These are phyloP conservation scores for Anniella stebbinsi DNA, from an alignment of 2,797 vertebrate species.

Conservation along the genomic window DNA sequence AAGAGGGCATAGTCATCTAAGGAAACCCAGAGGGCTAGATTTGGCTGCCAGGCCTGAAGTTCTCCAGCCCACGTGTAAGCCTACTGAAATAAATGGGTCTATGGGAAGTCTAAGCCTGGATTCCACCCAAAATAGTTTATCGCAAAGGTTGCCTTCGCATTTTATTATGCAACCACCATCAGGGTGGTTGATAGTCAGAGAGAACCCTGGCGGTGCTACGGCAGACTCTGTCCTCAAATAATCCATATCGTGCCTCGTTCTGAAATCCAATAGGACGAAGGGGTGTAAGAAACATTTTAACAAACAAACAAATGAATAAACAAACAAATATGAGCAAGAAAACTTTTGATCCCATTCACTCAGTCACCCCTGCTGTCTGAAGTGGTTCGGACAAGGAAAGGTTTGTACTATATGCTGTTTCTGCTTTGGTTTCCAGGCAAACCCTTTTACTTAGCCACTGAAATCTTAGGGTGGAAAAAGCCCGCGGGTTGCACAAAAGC, in stretches of 20 bases:
- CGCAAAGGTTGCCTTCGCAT: not conserved
- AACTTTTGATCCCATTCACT: not conserved
- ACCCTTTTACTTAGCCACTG: not conserved
- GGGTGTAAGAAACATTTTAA: not conserved
- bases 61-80: not conserved
- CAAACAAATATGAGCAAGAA: not conserved
- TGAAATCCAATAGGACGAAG: not conserved
- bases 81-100: not conserved
- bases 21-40: not conserved
- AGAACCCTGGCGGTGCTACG: not conserved
- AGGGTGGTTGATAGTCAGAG: not conserved
- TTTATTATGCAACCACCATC: too few species aligned
- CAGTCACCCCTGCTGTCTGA: too few species aligned
- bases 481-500: not conserved
- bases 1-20: too few species aligned
- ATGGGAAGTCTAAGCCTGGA: not conserved
- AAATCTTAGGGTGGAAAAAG: not conserved
- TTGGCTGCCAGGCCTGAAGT: too few species aligned
- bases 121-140: not conserved
- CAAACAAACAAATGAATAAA: not conserved
- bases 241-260: not conserved
- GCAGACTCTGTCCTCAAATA: not conserved
- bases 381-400: not conserved
- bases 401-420: not conserved
- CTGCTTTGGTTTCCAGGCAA: not conserved